Base-by-base conservation (phyloP, 1,140 invertebrate species). In the Zaprionus lachaisei region DNA sequence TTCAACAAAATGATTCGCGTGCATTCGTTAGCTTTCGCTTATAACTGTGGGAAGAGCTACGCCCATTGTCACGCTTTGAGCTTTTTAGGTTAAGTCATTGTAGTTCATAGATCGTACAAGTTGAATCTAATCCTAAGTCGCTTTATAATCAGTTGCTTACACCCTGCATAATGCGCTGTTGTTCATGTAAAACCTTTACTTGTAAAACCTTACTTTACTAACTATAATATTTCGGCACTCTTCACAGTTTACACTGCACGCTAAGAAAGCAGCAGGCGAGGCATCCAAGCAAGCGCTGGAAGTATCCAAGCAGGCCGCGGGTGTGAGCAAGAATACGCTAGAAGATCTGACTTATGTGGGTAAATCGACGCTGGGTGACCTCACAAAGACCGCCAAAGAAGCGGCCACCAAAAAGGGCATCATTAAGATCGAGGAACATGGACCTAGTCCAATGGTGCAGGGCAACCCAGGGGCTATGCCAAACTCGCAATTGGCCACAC, bases 321-420 rank as follows among this genome's bases (percentile, higher is more conserved):
- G 96, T 15, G 97, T 97, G 0, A 97, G 97, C 84, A 97, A 97
- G 92, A 97, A 97, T 81, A 97, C 97, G 0, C 93, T 98, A 1
- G 97, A 98, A 80, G 97, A 98, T 93, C 93, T 98, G 12, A 97
- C 97, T 0, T 97, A 97, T 89, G 97, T 97, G 5, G 95, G 97
- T 1, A 97, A 97, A 91, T 97, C 96, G 28, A 97, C 97, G 3
- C 93, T 98, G 41, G 97, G 96, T 11, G 97, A 98, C 92, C 93
- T 98, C n/a, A 98, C 97, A 0, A 98, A 98, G 92, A 97, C 96
- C 87, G 97, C 97, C 4, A 97, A 97, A 85, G 97, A 98, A 94
- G 97, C 94, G 14, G 97, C 96, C 14, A 94, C 96, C 2, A 98
- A 97, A 84, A 98, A 98, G 92, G 97, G 97, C 58, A 94, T 98